These are phyloP conservation scores for Parnassius smintheus DNA, from an alignment of 2,888 invertebrate genomes.

Conservation along the genomic window DNA sequence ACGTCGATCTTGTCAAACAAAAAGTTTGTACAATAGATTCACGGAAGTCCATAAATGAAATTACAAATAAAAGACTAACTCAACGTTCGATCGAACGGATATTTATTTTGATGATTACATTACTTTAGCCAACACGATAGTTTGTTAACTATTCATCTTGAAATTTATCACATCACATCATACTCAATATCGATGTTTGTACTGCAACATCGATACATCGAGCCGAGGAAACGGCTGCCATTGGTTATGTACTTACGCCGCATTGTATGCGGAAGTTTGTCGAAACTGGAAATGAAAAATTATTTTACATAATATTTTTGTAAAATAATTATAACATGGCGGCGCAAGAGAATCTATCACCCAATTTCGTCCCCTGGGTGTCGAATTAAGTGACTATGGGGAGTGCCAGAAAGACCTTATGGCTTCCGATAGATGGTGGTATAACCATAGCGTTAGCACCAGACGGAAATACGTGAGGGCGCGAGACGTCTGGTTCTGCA, in stretches of 20 bases:
- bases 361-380: no score
- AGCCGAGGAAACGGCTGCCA: background rate
- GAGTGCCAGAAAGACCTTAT: no score
- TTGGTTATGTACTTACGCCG: background rate
- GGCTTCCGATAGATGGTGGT: no score
- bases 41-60: slow-evolving; percentile 10
- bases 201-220: background rate
- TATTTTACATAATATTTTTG: background rate
- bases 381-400: no score
- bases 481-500: no score
- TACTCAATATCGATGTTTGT: background rate
- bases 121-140: background rate
- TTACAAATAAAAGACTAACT: slow-evolving; percentile 11
- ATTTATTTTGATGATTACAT: slow-evolving; percentile 3
- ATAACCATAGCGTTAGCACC: no score
- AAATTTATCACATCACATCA: slow-evolving; percentile 6
- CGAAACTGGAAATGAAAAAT: background rate
- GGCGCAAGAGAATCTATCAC: no score
- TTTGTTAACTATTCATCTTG: slow-evolving; percentile 6
- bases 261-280: background rate
- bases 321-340: no score
- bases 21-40: slow-evolving; percentile 11
- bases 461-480: no score
- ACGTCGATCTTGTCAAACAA: slow-evolving; percentile 4
- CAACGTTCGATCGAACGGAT: slow-evolving; percentile 7